phyloP scores from a whole-genome alignment of 2,888 invertebrate species.

The Periphyllus acericola region DNA sequence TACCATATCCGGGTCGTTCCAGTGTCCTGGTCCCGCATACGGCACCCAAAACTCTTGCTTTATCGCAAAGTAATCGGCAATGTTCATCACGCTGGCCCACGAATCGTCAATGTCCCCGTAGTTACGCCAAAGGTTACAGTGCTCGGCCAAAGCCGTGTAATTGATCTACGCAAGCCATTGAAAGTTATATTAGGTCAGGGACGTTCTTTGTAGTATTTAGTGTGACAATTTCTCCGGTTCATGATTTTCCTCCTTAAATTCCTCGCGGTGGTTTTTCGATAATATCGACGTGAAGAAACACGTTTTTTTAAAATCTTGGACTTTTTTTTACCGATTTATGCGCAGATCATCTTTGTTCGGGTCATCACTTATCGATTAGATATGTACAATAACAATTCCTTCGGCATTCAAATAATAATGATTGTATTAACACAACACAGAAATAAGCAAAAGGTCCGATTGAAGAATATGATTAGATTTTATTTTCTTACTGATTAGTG shows the following conservation, averaged over 20 bases:
- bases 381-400: too few species aligned
- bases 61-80: slow-evolving; percentile 74
- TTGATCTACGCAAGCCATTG: slow-evolving; percentile 70
- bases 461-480: too few species aligned
- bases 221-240: neutral
- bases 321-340: too few species aligned
- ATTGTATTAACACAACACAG: too few species aligned
- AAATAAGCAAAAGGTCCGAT: too few species aligned
- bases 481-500: too few species aligned
- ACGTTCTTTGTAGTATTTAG: neutral
- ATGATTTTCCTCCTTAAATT: too few species aligned
- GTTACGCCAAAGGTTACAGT: slow-evolving; percentile 78
- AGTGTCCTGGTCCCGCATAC: slow-evolving; percentile 76
- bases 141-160: slow-evolving; percentile 71
- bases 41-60: slow-evolving; percentile 73
- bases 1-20: slow-evolving; percentile 82
- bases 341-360: too few species aligned
- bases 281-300: neutral
- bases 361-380: too few species aligned
- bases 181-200: neutral
- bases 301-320: too few species aligned
- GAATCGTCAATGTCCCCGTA: slow-evolving; percentile 77
- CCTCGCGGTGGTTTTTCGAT: neutral
- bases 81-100: slow-evolving; percentile 72
- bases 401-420: too few species aligned